Evolutionary conservation across 1,140 invertebrate genomes (phyloP).

Genomic region (Cyrtorhinus lividipennis): DNA sequence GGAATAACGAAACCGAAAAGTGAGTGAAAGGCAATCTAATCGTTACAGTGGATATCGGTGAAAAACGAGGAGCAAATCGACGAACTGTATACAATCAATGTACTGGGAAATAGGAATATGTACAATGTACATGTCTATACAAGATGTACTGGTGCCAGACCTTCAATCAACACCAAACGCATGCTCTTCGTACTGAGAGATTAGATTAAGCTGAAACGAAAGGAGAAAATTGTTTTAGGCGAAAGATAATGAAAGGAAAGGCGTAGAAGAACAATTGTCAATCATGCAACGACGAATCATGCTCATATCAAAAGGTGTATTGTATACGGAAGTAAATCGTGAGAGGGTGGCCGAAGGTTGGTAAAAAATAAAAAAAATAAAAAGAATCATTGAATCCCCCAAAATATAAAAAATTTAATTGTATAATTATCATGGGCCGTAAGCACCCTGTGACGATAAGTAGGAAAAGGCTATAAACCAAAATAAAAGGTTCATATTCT

Average conservation of each 20-base stretch:
- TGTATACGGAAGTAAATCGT: neutral
- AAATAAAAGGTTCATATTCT: too few species aligned
- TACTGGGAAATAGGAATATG: neutral
- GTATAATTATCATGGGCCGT: too few species aligned
- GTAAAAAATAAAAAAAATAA: too few species aligned
- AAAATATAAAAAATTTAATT: too few species aligned
- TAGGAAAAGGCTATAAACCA: too few species aligned
- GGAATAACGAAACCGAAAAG: too few species aligned
- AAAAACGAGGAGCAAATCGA: too few species aligned
- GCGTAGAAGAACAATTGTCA: neutral
- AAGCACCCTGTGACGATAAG: too few species aligned
- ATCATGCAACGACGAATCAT: neutral
- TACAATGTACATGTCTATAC: slow-evolving; percentile 7
- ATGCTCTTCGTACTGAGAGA: neutral
- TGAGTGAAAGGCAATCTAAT: too few species aligned
- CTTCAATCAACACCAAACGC: neutral
- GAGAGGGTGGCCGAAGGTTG: neutral
- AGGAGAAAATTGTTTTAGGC: neutral
- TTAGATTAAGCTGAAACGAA: neutral
- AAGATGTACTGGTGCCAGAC: neutral
- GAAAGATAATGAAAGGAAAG: neutral
- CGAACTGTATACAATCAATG: too few species aligned
- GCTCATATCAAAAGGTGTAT: neutral
- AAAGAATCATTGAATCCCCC: too few species aligned
- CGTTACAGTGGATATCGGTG: too few species aligned